Conservation (phyloP, 2,113 vertebrate species). For the Catharus bicknelli region DNA sequence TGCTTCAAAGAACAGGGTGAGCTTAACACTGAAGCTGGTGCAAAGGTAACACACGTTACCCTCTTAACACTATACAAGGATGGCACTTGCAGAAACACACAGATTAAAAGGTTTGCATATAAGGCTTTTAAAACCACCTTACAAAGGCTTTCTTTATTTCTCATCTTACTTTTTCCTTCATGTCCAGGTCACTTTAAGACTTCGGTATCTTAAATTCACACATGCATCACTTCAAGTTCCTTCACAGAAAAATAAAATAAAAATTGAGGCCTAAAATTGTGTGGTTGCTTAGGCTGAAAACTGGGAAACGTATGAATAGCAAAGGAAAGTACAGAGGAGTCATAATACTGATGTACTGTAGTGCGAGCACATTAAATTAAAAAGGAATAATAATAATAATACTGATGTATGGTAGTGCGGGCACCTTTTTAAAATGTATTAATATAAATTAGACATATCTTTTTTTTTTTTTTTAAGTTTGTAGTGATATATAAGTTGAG, state of each 20-base stretch:
- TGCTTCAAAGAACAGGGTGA: conserved; percentile 98
- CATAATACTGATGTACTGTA: conserved; percentile 90
- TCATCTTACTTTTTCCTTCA: conserved; percentile 88
- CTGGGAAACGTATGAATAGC: conserved; percentile 82
- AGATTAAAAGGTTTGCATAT: conserved; percentile 99
- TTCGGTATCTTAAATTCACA: conserved; percentile 92
- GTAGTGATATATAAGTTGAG: conserved; percentile 99
- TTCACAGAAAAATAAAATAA: conserved; percentile 88
- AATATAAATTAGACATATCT: conserved; percentile 99
- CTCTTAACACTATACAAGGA: conserved; percentile 97
- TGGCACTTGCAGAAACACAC: conserved; percentile 99
- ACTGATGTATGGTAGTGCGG: conserved; percentile 88
- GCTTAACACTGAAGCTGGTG: conserved; percentile 99
- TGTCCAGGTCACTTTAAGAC: conserved; percentile 91
- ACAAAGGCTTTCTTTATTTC: conserved; percentile 95
- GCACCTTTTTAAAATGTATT: conserved; percentile 93
- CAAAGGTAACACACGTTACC: conserved; percentile 89
- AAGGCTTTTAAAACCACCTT: conserved; percentile 99
- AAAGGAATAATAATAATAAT: conserved; percentile 82
- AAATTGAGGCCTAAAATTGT: conserved; percentile 95
- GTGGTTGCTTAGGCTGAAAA: conserved; percentile 92
- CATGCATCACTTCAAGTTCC: conserved; percentile 93
- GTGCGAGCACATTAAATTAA: conserved; percentile 91
- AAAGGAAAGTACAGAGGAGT: conserved; percentile 86
- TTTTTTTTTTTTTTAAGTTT: conserved; percentile 93